Conservation (phyloP, 2,113 vertebrate species). For the Fregata magnificens region DNA sequence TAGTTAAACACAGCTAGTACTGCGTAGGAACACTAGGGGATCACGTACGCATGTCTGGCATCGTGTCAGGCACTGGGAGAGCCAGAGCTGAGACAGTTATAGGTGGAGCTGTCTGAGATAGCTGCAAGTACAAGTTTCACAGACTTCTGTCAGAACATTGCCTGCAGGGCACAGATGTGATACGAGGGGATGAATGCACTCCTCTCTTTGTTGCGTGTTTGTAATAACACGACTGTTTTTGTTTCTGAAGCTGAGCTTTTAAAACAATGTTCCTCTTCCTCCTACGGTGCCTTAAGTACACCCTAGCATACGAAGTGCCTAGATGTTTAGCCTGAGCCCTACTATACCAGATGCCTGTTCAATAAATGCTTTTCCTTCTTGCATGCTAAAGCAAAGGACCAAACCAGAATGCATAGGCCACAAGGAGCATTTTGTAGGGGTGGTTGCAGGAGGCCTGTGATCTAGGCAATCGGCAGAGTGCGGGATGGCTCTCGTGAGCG, state of each 20-base stretch:
- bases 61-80: not conserved
- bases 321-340: not conserved
- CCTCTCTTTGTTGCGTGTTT: not conserved
- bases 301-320: accelerated
- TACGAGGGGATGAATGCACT: not conserved
- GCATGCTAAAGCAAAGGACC: not conserved
- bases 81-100: not conserved
- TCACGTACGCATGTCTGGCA: slow-evolving; percentile 21
- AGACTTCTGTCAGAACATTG: slow-evolving; percentile 35
- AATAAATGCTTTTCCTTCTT: not conserved
- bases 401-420: accelerated
- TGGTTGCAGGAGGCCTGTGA: not conserved
- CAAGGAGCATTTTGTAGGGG: not conserved
- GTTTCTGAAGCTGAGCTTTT: not conserved
- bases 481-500: accelerated
- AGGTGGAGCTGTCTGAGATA: slow-evolving; percentile 52
- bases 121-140: slow-evolving; percentile 23
- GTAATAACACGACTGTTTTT: not conserved
- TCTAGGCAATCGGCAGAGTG: accelerated
- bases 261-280: not conserved
- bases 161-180: slow-evolving; percentile 44
- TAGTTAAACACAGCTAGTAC: not conserved
- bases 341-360: not conserved
- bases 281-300: not conserved
- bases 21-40: not conserved